A percentile compares a stretch with the other conserved stretches of the same genome.
phyloP scores from a whole-genome alignment of 2,888 invertebrate genomes.

The Drosophila limbata region DNA sequence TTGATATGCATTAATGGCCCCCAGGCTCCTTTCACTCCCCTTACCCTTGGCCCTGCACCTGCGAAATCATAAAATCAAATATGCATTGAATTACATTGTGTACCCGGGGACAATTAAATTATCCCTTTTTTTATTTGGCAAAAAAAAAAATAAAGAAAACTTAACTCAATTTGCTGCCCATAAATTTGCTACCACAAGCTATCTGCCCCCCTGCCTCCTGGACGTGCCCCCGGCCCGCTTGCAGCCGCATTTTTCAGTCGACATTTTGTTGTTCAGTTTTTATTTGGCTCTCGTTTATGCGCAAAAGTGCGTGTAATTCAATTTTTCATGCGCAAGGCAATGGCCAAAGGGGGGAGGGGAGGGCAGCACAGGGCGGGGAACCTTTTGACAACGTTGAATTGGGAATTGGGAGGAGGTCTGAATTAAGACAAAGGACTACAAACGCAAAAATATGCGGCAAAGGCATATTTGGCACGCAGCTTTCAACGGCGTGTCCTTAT shows the following conservation, averaged over 20 bases:
- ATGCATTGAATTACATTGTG: conserved; percentile 77
- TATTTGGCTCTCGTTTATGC: conserved; percentile 69
- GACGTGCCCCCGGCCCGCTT: conserved; percentile 23
- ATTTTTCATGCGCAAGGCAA: conserved; percentile 67
- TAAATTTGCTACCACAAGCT: conserved; percentile 77
- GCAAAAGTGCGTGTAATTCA: conserved; percentile 82
- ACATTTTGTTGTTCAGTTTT: conserved; percentile 56
- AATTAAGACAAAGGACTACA: conserved; percentile 70
- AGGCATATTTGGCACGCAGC: conserved; percentile 80
- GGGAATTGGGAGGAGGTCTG: background rate
- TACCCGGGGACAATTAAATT: conserved; percentile 72
- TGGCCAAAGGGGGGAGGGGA: background rate
- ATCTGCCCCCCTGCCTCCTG: conserved; percentile 6
- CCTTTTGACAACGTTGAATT: conserved; percentile 26
- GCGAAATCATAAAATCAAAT: conserved; percentile 76
- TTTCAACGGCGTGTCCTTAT: conserved; percentile 66
- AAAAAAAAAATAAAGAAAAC: conserved; percentile 33
- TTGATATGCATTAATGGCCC: conserved; percentile 56
- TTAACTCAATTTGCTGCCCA: conserved; percentile 76
- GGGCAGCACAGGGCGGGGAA: conserved; percentile 18
- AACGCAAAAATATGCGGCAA: conserved; percentile 62
- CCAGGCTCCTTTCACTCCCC: background rate
- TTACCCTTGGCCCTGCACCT: conserved; percentile 27
- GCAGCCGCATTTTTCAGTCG: conserved; percentile 66
- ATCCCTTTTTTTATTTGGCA: conserved; percentile 56